A percentile compares a stretch with the other conserved stretches of the same genome.
These are phyloP conservation scores for Colius striatus DNA, from an alignment of 2,113 vertebrate genomes.

Conservation along the genomic window DNA sequence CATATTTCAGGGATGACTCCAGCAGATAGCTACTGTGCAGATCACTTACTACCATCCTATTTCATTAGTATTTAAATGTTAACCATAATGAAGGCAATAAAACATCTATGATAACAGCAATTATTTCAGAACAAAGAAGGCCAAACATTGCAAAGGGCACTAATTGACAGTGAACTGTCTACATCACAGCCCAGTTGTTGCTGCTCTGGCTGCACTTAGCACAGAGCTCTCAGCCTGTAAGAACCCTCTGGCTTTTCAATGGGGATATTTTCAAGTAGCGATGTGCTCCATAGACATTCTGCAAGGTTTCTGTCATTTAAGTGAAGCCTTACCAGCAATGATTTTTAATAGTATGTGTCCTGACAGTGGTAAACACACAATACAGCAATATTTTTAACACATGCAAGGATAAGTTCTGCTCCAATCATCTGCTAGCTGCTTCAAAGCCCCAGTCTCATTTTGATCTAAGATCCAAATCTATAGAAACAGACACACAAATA, in stretches of 20 bases:
- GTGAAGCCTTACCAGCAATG: not conserved
- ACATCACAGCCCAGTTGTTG: not conserved
- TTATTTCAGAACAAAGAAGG: constrained; percentile 71
- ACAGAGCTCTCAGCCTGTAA: not conserved
- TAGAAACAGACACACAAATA: not conserved
- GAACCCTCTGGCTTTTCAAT: not conserved
- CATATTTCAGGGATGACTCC: constrained; percentile 16
- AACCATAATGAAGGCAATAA: constrained; percentile 78
- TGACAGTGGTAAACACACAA: not conserved
- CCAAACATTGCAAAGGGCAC: constrained; percentile 62
- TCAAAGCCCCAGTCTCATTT: not conserved
- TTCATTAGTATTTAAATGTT: constrained; percentile 79
- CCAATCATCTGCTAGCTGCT: not conserved
- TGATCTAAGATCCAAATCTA: not conserved
- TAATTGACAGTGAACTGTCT: constrained; percentile 19
- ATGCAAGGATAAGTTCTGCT: not conserved
- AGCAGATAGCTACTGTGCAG: constrained; percentile 37
- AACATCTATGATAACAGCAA: constrained; percentile 77
- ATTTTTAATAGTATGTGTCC: not conserved
- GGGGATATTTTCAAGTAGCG: rapidly evolving
- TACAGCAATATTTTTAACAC: not conserved
- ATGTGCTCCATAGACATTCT: not conserved
- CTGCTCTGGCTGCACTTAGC: not conserved
- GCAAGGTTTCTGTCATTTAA: not conserved
- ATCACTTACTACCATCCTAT: constrained; percentile 70